phyloP scores from a whole-genome alignment of 2,888 invertebrate species.

The Pogonocherus hispidulus region DNA sequence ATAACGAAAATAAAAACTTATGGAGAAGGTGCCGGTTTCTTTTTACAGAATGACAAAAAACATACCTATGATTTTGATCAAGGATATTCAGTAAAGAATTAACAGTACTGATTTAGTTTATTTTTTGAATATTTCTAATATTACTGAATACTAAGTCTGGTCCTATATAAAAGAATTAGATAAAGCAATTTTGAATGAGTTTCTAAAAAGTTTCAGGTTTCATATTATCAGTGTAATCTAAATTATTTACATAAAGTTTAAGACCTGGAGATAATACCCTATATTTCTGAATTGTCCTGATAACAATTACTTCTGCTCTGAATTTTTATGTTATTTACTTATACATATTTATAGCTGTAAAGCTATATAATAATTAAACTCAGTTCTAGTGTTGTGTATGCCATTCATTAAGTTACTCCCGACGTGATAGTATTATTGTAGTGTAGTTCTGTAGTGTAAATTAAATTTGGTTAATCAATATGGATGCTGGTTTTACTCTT shows the following conservation, averaged over 20 bases:
- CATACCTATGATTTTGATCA: too few species aligned
- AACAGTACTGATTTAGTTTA: too few species aligned
- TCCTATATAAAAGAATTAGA: too few species aligned
- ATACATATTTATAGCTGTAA: background rate
- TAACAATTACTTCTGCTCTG: background rate
- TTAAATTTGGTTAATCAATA: constrained; percentile 24
- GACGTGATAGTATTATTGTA: background rate
- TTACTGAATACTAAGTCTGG: too few species aligned
- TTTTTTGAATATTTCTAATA: too few species aligned
- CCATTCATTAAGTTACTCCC: background rate
- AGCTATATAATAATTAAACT: background rate
- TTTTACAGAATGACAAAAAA: too few species aligned
- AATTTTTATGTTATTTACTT: background rate
- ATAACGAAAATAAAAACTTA: too few species aligned
- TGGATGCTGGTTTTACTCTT: constrained; percentile 54
- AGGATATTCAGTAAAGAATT: too few species aligned
- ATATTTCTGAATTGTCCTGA: background rate
- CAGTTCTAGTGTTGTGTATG: background rate
- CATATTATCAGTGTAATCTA: background rate
- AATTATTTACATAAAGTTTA: background rate
- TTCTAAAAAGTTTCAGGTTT: too few species aligned
- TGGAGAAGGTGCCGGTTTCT: too few species aligned
- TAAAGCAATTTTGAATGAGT: too few species aligned
- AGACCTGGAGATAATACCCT: background rate
- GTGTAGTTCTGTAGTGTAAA: background rate